Conservation (phyloP, 1,140 invertebrate species). For the Agrypnia vestita region DNA sequence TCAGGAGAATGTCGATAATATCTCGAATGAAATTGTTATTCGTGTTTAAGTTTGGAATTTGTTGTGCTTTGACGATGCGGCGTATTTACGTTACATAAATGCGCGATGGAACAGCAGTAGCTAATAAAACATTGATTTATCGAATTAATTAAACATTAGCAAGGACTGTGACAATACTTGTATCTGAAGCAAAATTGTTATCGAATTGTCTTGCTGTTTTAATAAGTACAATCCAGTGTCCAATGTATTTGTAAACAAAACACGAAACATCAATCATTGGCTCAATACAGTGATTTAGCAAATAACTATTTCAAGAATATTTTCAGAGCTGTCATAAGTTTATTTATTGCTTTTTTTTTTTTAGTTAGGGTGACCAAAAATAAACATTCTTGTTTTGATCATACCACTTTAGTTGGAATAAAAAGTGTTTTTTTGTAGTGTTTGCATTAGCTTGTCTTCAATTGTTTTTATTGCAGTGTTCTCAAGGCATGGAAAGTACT, state of each 20-base stretch:
- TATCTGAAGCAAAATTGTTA: background rate
- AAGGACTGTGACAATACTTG: background rate
- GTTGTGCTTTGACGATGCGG: background rate
- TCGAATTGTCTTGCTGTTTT: background rate
- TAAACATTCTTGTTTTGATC: too few species aligned
- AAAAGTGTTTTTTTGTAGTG: too few species aligned
- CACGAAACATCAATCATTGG: too few species aligned
- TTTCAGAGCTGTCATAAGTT: too few species aligned
- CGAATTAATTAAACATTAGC: conserved; percentile 1
- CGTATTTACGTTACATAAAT: conserved; percentile 4
- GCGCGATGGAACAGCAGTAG: background rate
- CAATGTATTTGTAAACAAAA: conserved; percentile 12
- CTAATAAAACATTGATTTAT: background rate
- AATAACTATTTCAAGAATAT: too few species aligned
- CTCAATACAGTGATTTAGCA: too few species aligned
- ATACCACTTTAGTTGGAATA: too few species aligned
- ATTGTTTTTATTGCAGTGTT: background rate
- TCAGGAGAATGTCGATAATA: too few species aligned
- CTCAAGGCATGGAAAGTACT: conserved; percentile 9
- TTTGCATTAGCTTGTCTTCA: background rate
- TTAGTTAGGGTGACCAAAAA: too few species aligned
- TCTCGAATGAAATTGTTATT: background rate
- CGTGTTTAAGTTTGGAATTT: conserved; percentile 5
- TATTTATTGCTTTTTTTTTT: too few species aligned
- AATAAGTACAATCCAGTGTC: background rate